These are phyloP conservation scores for Drosophila sordidula DNA, from an alignment of 2,888 invertebrate genomes.

Conservation along the genomic window DNA sequence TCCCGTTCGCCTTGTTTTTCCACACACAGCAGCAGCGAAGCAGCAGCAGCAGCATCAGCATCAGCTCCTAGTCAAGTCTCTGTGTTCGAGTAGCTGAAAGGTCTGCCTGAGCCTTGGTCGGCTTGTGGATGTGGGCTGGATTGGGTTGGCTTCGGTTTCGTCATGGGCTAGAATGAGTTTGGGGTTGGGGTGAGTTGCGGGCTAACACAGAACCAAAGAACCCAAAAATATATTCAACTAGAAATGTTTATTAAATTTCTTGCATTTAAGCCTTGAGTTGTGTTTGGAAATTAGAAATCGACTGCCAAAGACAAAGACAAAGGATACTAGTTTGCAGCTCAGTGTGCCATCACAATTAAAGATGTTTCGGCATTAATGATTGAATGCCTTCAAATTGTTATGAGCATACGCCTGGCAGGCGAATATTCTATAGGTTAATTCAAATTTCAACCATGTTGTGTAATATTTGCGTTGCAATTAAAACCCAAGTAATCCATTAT, in stretches of 20 bases:
- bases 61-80: conserved; percentile 59
- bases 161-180: conserved; percentile 22
- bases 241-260: conserved; percentile 81
- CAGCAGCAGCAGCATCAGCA: conserved; percentile 15
- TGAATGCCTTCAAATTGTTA: conserved; percentile 34
- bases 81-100: conserved; percentile 33
- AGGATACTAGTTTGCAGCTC: conserved; percentile 21
- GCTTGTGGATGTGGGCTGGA: conserved; percentile 38
- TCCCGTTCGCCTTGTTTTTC: conserved; percentile 67
- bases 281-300: conserved; percentile 58
- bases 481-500: conserved; percentile 19
- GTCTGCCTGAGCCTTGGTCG: conserved; percentile 46
- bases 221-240: conserved; percentile 68
- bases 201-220: conserved; percentile 35
- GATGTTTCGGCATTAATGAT: conserved; percentile 49
- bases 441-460: conserved; percentile 16
- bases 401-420: background rate
- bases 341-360: conserved; percentile 32
- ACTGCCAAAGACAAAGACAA: conserved; percentile 40
- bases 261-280: conserved; percentile 74
- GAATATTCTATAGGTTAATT: background rate
- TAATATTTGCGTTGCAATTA: conserved; percentile 14
- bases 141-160: conserved; percentile 21
- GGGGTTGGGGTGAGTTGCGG: conserved; percentile 8
- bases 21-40: conserved; percentile 62